phyloP scores from a whole-genome alignment of 2,797 vertebrate species.

The Lerista edwardsae region DNA sequence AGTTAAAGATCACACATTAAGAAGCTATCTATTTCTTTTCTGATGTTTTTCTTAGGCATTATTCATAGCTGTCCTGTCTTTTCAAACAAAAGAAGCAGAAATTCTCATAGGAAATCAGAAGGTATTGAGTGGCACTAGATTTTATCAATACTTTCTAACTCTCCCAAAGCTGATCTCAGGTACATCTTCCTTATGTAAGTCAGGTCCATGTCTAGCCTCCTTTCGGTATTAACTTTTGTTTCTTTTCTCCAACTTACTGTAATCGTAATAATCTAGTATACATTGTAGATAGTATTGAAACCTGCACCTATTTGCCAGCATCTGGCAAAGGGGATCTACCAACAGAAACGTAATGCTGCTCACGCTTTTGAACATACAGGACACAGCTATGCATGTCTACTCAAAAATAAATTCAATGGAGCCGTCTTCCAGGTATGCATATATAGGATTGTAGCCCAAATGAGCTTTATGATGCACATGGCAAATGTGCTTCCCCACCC shows the following conservation, averaged over 20 bases:
- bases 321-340: background rate
- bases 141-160: slow-evolving; percentile 63
- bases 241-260: background rate
- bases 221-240: background rate
- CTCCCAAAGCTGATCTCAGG: slow-evolving; percentile 41
- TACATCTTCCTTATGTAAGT: slow-evolving; percentile 18
- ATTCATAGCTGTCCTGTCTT: slow-evolving; percentile 60
- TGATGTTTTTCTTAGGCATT: slow-evolving; percentile 66
- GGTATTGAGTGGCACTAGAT: slow-evolving; percentile 57
- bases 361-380: too few species aligned
- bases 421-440: too few species aligned
- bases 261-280: slow-evolving; percentile 16
- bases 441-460: too few species aligned
- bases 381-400: too few species aligned
- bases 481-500: too few species aligned
- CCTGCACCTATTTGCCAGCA: background rate
- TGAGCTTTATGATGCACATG: too few species aligned
- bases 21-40: slow-evolving; percentile 61
- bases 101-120: slow-evolving; percentile 49
- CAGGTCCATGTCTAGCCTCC: background rate
- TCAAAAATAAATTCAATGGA: too few species aligned
- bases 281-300: background rate
- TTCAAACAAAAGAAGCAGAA: slow-evolving; percentile 64
- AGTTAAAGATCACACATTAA: slow-evolving; percentile 66
- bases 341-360: background rate